Evolutionary conservation across 2,888 invertebrate genomes (phyloP).

Genomic region (Archaeoteleia sp.): DNA sequence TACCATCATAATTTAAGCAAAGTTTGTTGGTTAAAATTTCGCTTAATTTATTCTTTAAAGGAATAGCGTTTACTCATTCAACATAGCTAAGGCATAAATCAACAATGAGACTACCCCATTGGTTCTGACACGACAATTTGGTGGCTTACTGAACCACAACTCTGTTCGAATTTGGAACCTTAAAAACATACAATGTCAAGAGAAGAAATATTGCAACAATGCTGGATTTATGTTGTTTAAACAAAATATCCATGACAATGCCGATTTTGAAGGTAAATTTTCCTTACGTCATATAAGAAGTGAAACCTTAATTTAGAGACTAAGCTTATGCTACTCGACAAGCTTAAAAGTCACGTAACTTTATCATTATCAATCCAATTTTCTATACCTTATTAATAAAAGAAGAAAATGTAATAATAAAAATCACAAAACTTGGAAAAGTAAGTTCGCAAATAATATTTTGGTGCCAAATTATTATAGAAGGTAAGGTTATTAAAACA

Average conservation of each 20-base stretch:
- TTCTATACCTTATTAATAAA: slow-evolving; percentile 19
- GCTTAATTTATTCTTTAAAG: too few relatives aligned
- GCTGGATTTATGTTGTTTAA: slow-evolving; percentile 27
- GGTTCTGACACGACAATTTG: not conserved
- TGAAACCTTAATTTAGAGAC: slow-evolving; percentile 49
- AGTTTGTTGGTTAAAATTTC: too few relatives aligned
- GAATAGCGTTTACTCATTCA: too few relatives aligned
- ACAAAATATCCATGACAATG: slow-evolving; percentile 34
- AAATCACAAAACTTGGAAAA: not conserved
- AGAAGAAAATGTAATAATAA: slow-evolving; percentile 9
- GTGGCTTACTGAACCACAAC: slow-evolving; percentile 20
- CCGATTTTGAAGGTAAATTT: slow-evolving; percentile 48
- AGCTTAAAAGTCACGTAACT: slow-evolving; percentile 44
- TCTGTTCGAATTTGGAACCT: slow-evolving; percentile 20
- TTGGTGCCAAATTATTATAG: not conserved
- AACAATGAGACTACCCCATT: too few relatives aligned
- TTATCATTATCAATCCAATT: slow-evolving; percentile 39
- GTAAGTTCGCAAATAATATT: not conserved
- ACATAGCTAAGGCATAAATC: too few relatives aligned
- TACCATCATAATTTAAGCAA: too few relatives aligned
- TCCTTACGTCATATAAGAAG: slow-evolving; percentile 46
- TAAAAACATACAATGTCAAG: slow-evolving; percentile 16
- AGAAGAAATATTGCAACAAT: slow-evolving; percentile 32
- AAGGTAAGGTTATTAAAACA: too few relatives aligned
- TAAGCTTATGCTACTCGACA: slow-evolving; percentile 43